phyloP scores from a whole-genome alignment of 1,140 invertebrate species.

The Drosophila leontia region DNA sequence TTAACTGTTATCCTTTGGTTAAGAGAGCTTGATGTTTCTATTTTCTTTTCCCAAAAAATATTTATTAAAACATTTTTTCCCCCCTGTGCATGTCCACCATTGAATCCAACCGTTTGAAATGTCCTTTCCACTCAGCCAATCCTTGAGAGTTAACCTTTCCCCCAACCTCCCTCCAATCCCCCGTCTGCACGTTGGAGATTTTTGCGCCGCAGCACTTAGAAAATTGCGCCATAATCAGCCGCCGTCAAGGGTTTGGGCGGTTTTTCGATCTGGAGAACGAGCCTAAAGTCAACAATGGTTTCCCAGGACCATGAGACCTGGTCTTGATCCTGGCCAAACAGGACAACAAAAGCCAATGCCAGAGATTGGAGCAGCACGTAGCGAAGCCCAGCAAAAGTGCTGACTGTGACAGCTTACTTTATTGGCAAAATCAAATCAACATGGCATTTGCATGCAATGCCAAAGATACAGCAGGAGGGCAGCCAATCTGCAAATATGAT shows the following conservation, averaged over 20 bases:
- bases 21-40: not conserved
- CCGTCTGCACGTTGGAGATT: slow-evolving; percentile 22
- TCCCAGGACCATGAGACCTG: slow-evolving; percentile 20
- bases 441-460: slow-evolving; percentile 79
- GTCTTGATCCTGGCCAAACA: slow-evolving; percentile 38
- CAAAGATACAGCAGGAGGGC: slow-evolving; percentile 66
- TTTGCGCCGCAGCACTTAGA: slow-evolving; percentile 71
- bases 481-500: slow-evolving; percentile 68
- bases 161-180: not conserved
- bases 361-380: no score
- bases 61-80: not conserved
- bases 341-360: slow-evolving; percentile 58
- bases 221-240: slow-evolving; percentile 81
- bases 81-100: slow-evolving; percentile 8
- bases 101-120: slow-evolving; percentile 10
- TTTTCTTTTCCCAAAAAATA: not conserved
- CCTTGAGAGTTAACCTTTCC: not conserved
- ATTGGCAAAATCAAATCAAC: slow-evolving; percentile 83
- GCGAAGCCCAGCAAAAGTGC: slow-evolving; percentile 67
- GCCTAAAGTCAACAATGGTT: slow-evolving; percentile 70
- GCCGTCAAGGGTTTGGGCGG: slow-evolving; percentile 18
- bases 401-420: slow-evolving; percentile 83
- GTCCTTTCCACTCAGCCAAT: slow-evolving; percentile 14
- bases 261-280: slow-evolving; percentile 20
- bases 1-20: no score